Conservation (phyloP, 1,140 invertebrate species). For the Drosophila baimaii region DNA sequence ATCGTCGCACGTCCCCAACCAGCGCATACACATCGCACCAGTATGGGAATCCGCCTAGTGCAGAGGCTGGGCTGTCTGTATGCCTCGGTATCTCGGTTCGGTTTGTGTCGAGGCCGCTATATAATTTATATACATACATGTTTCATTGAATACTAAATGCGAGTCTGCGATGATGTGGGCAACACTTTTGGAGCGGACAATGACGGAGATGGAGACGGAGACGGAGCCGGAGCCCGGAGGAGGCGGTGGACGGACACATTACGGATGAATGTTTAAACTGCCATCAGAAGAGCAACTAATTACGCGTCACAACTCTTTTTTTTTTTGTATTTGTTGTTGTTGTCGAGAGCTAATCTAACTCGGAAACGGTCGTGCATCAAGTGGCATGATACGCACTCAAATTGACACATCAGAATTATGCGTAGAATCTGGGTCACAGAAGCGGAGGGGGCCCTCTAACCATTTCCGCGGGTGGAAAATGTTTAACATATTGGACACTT, state of each 20-base stretch:
- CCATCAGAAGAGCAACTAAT: slow-evolving; percentile 43
- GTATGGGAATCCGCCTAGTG: slow-evolving; percentile 40
- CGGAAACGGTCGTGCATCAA: slow-evolving; percentile 24
- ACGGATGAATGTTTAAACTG: slow-evolving; percentile 42
- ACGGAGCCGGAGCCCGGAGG: slow-evolving; percentile 6
- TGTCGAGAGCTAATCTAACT: slow-evolving; percentile 27
- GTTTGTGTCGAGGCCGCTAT: slow-evolving; percentile 59
- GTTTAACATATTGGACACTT: not conserved
- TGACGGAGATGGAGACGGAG: not conserved
- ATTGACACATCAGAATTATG: slow-evolving; percentile 31
- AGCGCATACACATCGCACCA: slow-evolving; percentile 2
- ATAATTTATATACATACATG: slow-evolving; percentile 28
- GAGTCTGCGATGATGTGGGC: slow-evolving; percentile 45
- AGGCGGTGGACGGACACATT: slow-evolving; percentile 20
- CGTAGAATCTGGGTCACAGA: slow-evolving; percentile 19
- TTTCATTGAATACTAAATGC: slow-evolving; percentile 13
- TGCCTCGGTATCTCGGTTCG: slow-evolving; percentile 1
- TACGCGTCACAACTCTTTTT: slow-evolving; percentile 30
- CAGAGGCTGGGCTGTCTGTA: slow-evolving; percentile 21
- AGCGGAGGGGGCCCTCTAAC: not conserved
- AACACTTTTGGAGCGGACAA: slow-evolving; percentile 48
- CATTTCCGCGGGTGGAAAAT: not conserved
- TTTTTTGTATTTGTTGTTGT: not conserved
- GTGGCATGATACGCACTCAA: slow-evolving; percentile 24
- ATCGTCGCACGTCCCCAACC: not conserved